These are phyloP conservation scores for Diorhabda elongata DNA, from an alignment of 1,140 invertebrate genomes.

Conservation along the genomic window DNA sequence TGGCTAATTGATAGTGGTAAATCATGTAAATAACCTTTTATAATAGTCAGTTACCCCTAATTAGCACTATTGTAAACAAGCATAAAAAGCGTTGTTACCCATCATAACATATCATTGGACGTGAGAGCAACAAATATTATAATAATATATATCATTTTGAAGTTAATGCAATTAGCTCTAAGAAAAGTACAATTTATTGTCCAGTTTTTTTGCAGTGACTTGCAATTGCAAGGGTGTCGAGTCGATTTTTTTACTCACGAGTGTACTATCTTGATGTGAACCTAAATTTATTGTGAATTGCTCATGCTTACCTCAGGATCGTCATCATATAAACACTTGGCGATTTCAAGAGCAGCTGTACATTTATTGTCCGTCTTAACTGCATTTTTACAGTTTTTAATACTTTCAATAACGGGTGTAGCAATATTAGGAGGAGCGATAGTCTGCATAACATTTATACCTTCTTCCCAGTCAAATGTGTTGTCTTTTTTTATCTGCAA, in stretches of 20 bases:
- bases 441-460: conserved; percentile 24
- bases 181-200: too few species aligned
- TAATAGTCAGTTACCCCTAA: too few species aligned
- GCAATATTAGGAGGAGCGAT: conserved; percentile 28
- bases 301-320: conserved; percentile 6
- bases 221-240: neutral
- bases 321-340: conserved; percentile 15
- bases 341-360: conserved; percentile 13
- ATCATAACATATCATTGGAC: too few species aligned
- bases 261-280: too few species aligned
- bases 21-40: too few species aligned
- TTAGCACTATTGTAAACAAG: too few species aligned
- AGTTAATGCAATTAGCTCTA: too few species aligned
- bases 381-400: conserved; percentile 34
- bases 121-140: too few species aligned
- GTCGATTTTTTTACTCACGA: too few species aligned
- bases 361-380: conserved; percentile 18
- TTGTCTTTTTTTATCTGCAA: conserved; percentile 25
- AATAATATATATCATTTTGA: too few species aligned
- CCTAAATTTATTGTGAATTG: neutral
- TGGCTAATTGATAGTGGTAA: too few species aligned
- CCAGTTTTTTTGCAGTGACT: neutral
- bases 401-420: conserved; percentile 16
- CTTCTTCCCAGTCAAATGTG: conserved; percentile 34
- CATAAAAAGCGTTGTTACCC: too few species aligned